Base-by-base conservation (phyloP, 2,797 vertebrate species). In the Gymnodraco acuticeps region DNA sequence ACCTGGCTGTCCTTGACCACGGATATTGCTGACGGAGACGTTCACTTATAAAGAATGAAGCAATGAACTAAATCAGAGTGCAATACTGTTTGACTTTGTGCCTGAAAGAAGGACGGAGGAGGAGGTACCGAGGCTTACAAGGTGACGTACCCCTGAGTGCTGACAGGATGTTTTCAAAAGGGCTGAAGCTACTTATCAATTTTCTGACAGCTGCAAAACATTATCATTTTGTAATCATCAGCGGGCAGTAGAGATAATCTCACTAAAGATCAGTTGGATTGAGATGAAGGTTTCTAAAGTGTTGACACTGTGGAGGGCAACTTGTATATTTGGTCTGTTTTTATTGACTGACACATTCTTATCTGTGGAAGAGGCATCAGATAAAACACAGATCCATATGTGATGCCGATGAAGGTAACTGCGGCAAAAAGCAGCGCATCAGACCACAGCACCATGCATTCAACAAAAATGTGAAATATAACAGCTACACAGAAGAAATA, bases 21-120 rank as follows among this genome's bases (percentile, higher is more conserved):
- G 68, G 61, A 83, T 77, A 76, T 55, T 81, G 82, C 87, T 86
- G 88, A 90, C 75, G 1, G 42, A 4, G 56, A 69, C 56, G 41
- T 86, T 85, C 38, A 23, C 14, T 63, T 54, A 59, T 13, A 50
- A 68, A 80, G 56, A 56, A 46, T 8, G 10, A 70, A 45, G 69
- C 53, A 10, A 60, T 60, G 50, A 72, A 77, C 65, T 60, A 19
- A 73, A 73, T 75, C 67, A 38, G 31, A 70, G 77, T 17, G 59
- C 47, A 53, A 12, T 15, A 27, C 38, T 13, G 73, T 42, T 55
- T 71, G 84, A 81, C 81, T 82, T 83, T 88, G 66, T 83, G 63
- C 15, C 3, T 62, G 11, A 64, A 82, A 41, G n/a, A 73, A 73
- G 75, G 74, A 48, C 19, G 14, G 48, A 51, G 63, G 65, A 66